Percentiles rank a stretch among this genome's conserved stretches.
phyloP scores from a whole-genome alignment of 2,888 invertebrate species.

The Ectemnius cavifrons region DNA sequence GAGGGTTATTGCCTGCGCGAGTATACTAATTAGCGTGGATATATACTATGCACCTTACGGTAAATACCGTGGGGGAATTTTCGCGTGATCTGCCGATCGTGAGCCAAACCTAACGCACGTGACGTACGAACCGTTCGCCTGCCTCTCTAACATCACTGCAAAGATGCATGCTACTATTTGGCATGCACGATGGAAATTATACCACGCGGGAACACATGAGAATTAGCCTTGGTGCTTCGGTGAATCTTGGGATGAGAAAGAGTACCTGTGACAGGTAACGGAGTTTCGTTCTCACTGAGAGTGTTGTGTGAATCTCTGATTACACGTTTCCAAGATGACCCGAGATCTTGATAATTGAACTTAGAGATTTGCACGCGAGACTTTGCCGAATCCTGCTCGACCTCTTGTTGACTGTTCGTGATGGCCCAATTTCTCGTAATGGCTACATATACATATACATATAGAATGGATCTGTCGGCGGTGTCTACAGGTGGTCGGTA shows the following conservation, averaged over 20 bases:
- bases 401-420: no score
- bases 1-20: conserved; percentile 62
- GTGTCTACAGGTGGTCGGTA: conserved; percentile 59
- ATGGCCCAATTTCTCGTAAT: conserved; percentile 38
- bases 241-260: conserved; percentile 33
- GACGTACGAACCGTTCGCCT: conserved; percentile 20
- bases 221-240: conserved; percentile 7
- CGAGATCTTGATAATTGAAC: neutral
- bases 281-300: conserved; percentile 25
- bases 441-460: conserved; percentile 14
- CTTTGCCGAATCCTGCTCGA: no score
- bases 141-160: conserved; percentile 15
- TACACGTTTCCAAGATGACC: conserved; percentile 13
- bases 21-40: conserved; percentile 64
- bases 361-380: neutral
- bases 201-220: neutral
- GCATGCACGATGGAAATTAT: conserved; percentile 11
- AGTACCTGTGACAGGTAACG: conserved; percentile 38
- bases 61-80: conserved; percentile 54
- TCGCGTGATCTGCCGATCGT: conserved; percentile 55
- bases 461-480: conserved; percentile 40
- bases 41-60: conserved; percentile 57
- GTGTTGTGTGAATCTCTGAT: conserved; percentile 19
- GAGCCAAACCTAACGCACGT: conserved; percentile 35
- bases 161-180: no score